Conservation (phyloP, 2,888 invertebrate genomes). For the Arrhopalites spinosus region DNA sequence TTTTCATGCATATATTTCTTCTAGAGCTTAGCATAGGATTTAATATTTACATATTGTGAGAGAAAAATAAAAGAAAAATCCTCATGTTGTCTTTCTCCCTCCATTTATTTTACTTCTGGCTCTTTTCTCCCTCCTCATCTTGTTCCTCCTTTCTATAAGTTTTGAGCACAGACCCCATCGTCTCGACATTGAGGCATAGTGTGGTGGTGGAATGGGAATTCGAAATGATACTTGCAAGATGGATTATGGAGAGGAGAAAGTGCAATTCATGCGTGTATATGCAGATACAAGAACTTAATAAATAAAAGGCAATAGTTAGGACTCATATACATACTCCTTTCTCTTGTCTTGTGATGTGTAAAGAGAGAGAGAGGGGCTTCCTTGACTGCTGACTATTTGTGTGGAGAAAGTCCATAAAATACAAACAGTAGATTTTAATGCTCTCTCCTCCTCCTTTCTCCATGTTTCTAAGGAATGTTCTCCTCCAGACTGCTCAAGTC, state of each 20-base stretch:
- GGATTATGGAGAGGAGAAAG: background rate
- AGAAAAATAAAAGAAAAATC: background rate
- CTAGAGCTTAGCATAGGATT: no score
- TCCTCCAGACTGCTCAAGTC: constrained; percentile 5
- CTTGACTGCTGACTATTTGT: no score
- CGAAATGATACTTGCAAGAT: constrained; percentile 3
- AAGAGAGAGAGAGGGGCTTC: no score
- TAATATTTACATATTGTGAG: no score
- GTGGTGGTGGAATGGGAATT: background rate
- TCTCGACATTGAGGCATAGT: background rate
- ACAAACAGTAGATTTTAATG: no score
- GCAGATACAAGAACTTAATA: no score
- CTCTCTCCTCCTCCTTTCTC: background rate
- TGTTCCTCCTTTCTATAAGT: background rate
- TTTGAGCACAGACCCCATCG: no score
- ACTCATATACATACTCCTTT: no score
- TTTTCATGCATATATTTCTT: no score
- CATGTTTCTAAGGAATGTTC: background rate
- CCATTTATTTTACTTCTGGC: background rate
- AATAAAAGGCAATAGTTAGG: no score
- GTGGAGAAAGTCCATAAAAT: no score
- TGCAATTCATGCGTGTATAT: background rate
- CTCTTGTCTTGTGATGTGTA: no score
- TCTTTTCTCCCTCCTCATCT: background rate
- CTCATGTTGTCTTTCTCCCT: background rate